Conservation (phyloP, 2,113 vertebrate genomes). For the Cyprinodon brontotheroides region DNA sequence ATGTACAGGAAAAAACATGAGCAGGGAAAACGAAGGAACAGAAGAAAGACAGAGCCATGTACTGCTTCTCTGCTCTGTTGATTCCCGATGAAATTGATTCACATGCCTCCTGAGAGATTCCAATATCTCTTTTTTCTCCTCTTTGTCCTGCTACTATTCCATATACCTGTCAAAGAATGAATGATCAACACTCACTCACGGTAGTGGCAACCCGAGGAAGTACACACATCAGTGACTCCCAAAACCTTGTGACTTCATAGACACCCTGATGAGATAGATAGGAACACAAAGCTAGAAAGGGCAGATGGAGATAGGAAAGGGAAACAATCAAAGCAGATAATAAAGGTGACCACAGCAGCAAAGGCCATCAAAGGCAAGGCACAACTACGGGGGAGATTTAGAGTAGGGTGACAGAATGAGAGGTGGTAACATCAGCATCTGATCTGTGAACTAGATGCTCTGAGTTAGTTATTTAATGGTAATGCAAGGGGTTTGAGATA, state of each 20-base stretch:
- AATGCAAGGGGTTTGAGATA: constrained; percentile 7
- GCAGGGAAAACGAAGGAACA: constrained; percentile 21
- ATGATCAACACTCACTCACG: constrained; percentile 72
- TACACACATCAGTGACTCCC: constrained; percentile 58
- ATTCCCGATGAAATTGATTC: constrained; percentile 73
- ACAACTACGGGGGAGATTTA: constrained; percentile 12
- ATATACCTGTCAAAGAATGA: constrained; percentile 73
- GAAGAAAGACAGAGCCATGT: constrained; percentile 35
- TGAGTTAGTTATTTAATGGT: constrained; percentile 31
- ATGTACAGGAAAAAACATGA: constrained; percentile 47
- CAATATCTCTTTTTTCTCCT: constrained; percentile 51
- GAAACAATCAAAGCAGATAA: constrained; percentile 27
- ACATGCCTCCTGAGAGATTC: constrained; percentile 64
- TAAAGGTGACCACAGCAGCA: constrained; percentile 11
- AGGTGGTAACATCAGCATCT: constrained; percentile 11
- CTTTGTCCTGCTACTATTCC: constrained; percentile 59
- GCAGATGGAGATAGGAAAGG: constrained; percentile 10
- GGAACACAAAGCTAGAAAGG: constrained; percentile 6
- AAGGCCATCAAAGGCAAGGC: constrained; percentile 11
- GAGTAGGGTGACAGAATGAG: constrained; percentile 25
- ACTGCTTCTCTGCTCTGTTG: constrained; percentile 60
- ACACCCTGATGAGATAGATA: constrained; percentile 15
- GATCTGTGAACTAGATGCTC: constrained; percentile 25
- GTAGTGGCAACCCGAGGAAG: constrained; percentile 63
- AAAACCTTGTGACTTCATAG: constrained; percentile 45